Conservation (phyloP, 2,797 vertebrate genomes). For the Ficedula albicollis region DNA sequence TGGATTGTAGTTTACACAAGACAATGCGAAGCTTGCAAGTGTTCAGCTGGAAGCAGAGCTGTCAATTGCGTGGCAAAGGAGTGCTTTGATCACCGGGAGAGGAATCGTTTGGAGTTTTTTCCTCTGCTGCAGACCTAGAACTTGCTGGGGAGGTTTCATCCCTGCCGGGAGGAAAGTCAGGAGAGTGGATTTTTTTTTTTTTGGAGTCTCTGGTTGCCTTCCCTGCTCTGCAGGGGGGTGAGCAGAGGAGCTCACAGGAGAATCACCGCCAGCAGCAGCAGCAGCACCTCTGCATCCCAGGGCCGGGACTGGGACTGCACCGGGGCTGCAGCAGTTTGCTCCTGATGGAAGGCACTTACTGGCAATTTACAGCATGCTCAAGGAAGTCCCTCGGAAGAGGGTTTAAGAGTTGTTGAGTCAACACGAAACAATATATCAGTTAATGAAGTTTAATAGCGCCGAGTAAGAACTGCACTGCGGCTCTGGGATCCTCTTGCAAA, state of each 20-base stretch:
- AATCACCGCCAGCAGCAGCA: accelerated
- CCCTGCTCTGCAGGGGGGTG: not conserved
- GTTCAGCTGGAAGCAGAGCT: slow-evolving; percentile 50
- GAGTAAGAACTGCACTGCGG: slow-evolving; percentile 62
- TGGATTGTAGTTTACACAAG: slow-evolving; percentile 34
- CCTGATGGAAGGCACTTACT: slow-evolving; percentile 19
- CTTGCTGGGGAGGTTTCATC: not conserved
- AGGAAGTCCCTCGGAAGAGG: slow-evolving; percentile 32
- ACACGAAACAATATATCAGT: slow-evolving; percentile 58
- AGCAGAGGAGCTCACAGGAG: not conserved
- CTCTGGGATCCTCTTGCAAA: slow-evolving; percentile 62
- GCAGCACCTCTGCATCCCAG: accelerated
- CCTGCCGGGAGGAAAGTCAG: not conserved
- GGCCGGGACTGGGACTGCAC: not conserved
- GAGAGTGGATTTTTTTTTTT: not conserved
- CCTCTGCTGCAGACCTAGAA: not conserved
- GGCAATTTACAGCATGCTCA: slow-evolving; percentile 18
- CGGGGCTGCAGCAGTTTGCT: not conserved
- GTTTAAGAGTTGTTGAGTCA: slow-evolving; percentile 64
- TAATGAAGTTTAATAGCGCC: slow-evolving; percentile 68
- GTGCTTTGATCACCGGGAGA: not conserved
- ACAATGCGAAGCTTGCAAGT: slow-evolving; percentile 33
- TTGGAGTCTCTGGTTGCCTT: not conserved
- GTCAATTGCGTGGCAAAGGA: slow-evolving; percentile 26
- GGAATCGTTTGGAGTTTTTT: slow-evolving; percentile 20